These are phyloP conservation scores for Sardina pilchardus DNA, from an alignment of 2,113 vertebrate species.

Conservation along the genomic window DNA sequence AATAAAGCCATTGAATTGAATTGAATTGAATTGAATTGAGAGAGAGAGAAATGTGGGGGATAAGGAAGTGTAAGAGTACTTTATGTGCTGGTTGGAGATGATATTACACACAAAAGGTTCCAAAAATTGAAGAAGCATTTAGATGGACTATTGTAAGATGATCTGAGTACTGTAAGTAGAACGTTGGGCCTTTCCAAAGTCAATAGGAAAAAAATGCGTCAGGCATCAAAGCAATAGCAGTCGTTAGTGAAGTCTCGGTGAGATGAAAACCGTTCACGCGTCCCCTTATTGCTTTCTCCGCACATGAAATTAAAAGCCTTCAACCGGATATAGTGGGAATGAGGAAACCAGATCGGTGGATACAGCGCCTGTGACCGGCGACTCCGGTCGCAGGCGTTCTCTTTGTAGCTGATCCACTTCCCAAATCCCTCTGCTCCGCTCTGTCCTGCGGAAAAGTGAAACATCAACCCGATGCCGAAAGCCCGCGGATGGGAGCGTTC, in stretches of 20 bases:
- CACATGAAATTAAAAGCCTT: background rate
- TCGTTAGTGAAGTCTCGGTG: background rate
- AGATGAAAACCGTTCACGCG: background rate
- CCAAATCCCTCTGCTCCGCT: background rate
- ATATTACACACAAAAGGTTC: background rate
- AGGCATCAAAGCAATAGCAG: background rate
- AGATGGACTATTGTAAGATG: background rate
- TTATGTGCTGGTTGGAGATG: background rate
- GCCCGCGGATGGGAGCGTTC: background rate
- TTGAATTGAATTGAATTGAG: no score
- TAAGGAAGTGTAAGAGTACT: no score
- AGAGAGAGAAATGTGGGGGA: background rate
- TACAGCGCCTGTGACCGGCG: background rate
- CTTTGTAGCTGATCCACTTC: background rate
- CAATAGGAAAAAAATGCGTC: background rate
- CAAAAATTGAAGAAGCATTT: background rate
- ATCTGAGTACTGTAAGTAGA: background rate
- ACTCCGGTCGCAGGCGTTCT: background rate
- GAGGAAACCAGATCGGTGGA: background rate
- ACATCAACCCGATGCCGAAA: background rate
- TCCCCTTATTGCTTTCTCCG: background rate
- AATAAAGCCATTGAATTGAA: no score
- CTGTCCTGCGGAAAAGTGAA: background rate
- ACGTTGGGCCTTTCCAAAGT: background rate
- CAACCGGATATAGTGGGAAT: background rate